A percentile compares a stretch with the other conserved stretches of the same genome.
Conservation (phyloP, 2,797 vertebrate species). For the Anabacerthia variegaticeps region DNA sequence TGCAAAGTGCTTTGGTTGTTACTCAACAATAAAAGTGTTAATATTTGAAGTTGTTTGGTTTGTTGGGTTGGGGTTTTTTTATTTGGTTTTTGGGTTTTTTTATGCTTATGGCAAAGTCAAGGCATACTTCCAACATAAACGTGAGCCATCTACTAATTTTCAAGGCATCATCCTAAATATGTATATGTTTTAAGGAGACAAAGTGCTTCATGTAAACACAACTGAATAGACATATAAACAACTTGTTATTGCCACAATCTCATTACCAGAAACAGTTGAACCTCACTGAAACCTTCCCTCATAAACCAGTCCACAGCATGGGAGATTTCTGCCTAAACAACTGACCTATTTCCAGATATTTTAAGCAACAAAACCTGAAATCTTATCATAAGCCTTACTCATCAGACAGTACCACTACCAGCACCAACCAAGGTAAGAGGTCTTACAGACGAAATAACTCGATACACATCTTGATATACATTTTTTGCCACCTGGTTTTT, state of each 20-base stretch:
- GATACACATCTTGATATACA: not conserved
- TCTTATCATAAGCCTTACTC: not conserved
- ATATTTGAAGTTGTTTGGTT: not conserved
- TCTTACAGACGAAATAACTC: not conserved
- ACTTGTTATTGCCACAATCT: not conserved
- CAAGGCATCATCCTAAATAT: not conserved
- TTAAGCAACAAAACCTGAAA: not conserved
- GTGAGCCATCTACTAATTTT: conserved; percentile 1
- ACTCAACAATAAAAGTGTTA: not conserved
- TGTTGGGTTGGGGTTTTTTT: not conserved
- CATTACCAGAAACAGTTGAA: not conserved
- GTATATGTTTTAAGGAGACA: not conserved
- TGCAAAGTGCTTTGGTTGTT: not conserved
- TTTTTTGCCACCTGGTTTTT: not conserved
- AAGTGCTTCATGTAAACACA: not conserved
- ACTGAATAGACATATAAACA: not conserved
- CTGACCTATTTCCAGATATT: not conserved
- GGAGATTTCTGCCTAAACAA: not conserved
- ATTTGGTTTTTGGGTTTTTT: not conserved
- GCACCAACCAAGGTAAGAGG: not conserved
- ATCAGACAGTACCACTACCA: not conserved
- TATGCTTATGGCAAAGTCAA: not conserved
- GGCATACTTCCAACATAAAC: not conserved
- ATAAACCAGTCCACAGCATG: not conserved
- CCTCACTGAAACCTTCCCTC: not conserved